Base-by-base conservation (phyloP, 2,888 invertebrate species). In the Macrosoma leucophasiata region DNA sequence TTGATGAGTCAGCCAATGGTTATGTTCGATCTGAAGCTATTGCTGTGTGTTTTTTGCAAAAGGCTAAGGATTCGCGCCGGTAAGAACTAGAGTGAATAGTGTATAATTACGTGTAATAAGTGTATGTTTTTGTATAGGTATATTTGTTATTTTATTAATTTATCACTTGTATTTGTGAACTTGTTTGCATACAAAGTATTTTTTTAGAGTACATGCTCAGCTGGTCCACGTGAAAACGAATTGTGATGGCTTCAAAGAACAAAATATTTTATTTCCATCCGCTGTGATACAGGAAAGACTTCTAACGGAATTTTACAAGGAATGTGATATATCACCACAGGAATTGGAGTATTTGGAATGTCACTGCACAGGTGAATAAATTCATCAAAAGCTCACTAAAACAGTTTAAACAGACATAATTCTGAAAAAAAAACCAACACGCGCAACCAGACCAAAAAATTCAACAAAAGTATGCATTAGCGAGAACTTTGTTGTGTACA, bases 21-120 rank as follows among this genome's bases (percentile, higher is more conserved):
- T 39, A 39, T 11, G 29, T 13, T 2, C 35, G 39, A n/a, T n/a
- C n/a, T n/a, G n/a, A n/a, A n/a, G n/a, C n/a, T n/a, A 10, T 32
- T 2, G 28, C 19, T 1, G 22, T 32, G 2, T 32, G 32, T 6
- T 33, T 29, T 10, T 19, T 39, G 11, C 39, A 39, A 13, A 39
- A 29, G 19, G 33, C 32, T 3, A 39, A 36, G 12, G 22, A 39
- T 18, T 24, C 39, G 2, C 23, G 35, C 10, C 29, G 39, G 39
- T 39, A 17, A 31, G n/a, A 3, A 22, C 10, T 11, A 3, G 12
- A n/a, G n/a, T n/a, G n/a, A n/a, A n/a, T n/a, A n/a, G n/a, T n/a
- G 17, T 17, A 17, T 17, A 17, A 17, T 17, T 4, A 17, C 9
- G 2, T 12, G n/a, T n/a, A n/a, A n/a, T n/a, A n/a, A n/a, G n/a